Conservation (phyloP, 2,797 vertebrate species). For the Echeneis naucrates region DNA sequence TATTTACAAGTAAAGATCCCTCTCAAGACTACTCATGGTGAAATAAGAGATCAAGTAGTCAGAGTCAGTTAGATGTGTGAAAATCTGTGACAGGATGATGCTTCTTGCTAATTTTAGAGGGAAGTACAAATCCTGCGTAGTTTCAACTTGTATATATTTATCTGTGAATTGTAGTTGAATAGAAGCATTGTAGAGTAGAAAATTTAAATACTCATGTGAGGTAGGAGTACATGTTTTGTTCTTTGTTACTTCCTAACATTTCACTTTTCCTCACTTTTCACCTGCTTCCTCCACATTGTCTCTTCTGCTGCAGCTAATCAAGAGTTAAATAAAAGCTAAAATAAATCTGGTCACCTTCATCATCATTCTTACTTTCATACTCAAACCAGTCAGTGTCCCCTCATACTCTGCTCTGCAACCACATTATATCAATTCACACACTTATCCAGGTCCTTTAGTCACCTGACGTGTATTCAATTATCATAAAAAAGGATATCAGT, state of each 20-base stretch:
- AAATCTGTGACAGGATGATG: background rate
- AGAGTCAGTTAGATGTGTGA: conserved; percentile 4
- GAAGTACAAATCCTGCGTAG: no score
- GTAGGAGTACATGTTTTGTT: no score
- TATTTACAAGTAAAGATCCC: conserved; percentile 54
- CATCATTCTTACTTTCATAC: background rate
- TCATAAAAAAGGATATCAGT: background rate
- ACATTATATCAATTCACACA: background rate
- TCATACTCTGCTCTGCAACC: background rate
- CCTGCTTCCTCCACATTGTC: background rate
- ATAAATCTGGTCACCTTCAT: background rate
- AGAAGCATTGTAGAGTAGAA: no score
- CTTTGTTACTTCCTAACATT: background rate
- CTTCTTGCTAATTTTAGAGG: no score
- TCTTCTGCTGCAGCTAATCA: background rate
- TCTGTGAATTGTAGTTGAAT: background rate
- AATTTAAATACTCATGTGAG: background rate
- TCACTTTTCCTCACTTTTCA: background rate
- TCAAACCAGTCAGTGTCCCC: background rate
- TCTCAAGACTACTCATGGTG: conserved; percentile 35
- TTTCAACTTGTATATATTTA: no score
- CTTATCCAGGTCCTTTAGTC: background rate
- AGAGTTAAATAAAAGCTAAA: background rate
- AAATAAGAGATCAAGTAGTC: conserved; percentile 7
- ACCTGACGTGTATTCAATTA: no score